These are phyloP conservation scores for Eira barbara DNA, from an alignment of 2,113 vertebrate genomes.

Conservation along the genomic window DNA sequence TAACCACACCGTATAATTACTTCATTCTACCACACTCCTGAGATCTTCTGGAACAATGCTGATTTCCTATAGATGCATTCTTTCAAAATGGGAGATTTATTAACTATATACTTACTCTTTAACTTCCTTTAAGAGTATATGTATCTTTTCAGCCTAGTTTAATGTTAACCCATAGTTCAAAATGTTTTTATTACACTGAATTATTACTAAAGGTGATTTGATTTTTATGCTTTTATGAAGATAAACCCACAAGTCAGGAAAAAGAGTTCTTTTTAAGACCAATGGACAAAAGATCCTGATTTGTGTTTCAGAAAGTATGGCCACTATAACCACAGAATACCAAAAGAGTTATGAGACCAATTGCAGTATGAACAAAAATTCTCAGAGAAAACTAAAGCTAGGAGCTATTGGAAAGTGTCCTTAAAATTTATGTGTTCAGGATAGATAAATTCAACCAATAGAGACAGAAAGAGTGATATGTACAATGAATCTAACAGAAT, in stretches of 20 bases:
- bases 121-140: neutral
- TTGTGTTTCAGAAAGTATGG: constrained; percentile 38
- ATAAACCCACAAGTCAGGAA: neutral
- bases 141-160: neutral
- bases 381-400: neutral
- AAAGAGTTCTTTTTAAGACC: neutral
- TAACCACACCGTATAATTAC: neutral
- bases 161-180: neutral
- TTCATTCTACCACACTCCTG: neutral
- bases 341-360: neutral
- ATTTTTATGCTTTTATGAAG: neutral
- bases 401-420: neutral
- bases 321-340: neutral
- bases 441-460: neutral
- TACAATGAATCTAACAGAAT: neutral
- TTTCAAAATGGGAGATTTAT: constrained; percentile 5
- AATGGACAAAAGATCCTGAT: neutral
- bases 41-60: neutral
- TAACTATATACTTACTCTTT: neutral
- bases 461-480: neutral
- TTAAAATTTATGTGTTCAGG: neutral
- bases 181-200: neutral
- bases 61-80: neutral
- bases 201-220: neutral
- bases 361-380: neutral